Conservation (phyloP, 2,797 vertebrate species). For the Hipposideros larvatus region DNA sequence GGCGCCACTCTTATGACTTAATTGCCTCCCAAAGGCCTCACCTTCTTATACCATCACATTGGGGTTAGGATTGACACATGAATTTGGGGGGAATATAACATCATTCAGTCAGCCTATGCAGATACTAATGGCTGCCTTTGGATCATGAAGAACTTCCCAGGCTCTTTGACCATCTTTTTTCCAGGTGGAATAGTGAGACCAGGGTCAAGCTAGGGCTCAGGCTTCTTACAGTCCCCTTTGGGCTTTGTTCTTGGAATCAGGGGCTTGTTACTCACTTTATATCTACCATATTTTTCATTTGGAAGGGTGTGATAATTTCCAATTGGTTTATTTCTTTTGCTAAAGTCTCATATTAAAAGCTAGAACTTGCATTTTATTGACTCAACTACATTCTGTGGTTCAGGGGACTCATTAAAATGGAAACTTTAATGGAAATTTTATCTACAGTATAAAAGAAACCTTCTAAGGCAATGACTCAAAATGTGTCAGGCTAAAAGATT, state of each 20-base stretch:
- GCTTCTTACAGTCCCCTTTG: neutral
- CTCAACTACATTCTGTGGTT: neutral
- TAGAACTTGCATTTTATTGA: constrained; percentile 2
- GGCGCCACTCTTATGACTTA: neutral
- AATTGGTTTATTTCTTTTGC: neutral
- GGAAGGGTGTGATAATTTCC: neutral
- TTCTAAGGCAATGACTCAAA: neutral
- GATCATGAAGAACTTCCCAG: neutral
- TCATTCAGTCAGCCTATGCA: neutral
- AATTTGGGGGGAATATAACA: neutral
- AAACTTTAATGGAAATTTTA: constrained; percentile 30
- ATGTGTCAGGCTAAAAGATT: neutral
- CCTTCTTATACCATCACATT: neutral
- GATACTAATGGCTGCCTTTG: neutral
- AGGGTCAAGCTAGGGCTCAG: neutral
- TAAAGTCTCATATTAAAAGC: neutral
- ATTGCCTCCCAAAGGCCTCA: no score
- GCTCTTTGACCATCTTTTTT: neutral
- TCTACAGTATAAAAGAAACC: neutral
- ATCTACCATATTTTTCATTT: neutral
- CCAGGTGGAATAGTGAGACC: neutral
- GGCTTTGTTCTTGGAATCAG: neutral
- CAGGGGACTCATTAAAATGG: neutral
- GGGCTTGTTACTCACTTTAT: neutral
- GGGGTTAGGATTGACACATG: neutral